Evolutionary conservation across 2,797 vertebrate genomes (phyloP), one percentile per base, ranked within the genome.

Genomic region (Scomberomorus guttatus): DNA sequence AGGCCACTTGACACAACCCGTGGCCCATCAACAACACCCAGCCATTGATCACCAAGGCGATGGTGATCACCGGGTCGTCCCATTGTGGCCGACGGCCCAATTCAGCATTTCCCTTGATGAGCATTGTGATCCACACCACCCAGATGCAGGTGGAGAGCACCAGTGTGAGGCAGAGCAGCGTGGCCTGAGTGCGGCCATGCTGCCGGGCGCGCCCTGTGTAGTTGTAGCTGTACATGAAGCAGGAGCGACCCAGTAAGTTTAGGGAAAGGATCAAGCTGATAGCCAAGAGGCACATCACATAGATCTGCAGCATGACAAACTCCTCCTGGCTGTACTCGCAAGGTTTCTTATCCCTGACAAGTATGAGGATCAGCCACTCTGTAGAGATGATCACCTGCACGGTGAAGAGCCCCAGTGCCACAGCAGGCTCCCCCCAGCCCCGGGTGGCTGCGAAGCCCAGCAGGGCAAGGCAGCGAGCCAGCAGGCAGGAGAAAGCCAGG

Each of bases 261-360:
- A 94, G 67, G 39, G 97, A 94, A 3, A 94, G 52, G 42, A 95
- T 37, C 69, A 96, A 82, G 13, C 94, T 93, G 59, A 94, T 56
- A 0, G 87, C 93, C 90, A 99, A 93, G 58, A 99, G 88, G 86
- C 96, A 93, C 55, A 98, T 80, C 80, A 98, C 96, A 0, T 97
- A 99, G 90, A 97, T 97, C 80, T 97, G 95, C 80, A 98, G 89
- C 95, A 98, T 94, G 86, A 94, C 94, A 0, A 98, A 98, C 77
- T 99, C 97, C 3, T 85, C 87, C 4, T 90, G 73, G 50, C 70
- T 83, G 90, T 92, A 94, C 27, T 65, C 13, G 0, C 85, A 92
- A 0, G 84, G 83, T 2, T 72, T 37, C 0, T 4, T n/a, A 5
- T 95, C 80, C 50, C 91, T 88, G 32, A 94, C 92, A 79, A 97